A percentile compares a stretch with the other conserved stretches of the same genome.
Conservation (phyloP, 2,888 invertebrate genomes). For the Lacanobia oleracea region DNA sequence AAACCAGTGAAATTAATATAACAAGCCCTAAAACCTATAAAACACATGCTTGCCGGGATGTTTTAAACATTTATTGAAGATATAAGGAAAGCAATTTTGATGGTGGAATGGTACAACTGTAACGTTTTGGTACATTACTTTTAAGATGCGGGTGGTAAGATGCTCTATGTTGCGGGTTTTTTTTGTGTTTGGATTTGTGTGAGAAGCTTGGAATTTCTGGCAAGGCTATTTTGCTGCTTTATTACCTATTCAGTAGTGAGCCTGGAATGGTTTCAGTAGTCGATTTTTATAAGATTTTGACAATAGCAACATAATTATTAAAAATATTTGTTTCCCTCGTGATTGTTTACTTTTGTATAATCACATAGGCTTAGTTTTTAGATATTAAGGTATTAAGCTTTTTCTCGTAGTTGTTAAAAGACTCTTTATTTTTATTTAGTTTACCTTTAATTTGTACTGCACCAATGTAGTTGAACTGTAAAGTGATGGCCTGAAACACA, state of each 20-base stretch:
- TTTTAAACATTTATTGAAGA: slow-evolving; percentile 89
- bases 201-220: background rate
- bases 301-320: no score
- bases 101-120: slow-evolving; percentile 84
- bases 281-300: background rate
- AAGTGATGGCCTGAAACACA: no score
- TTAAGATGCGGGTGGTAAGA: slow-evolving; percentile 59
- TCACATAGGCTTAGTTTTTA: no score
- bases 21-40: slow-evolving; percentile 88
- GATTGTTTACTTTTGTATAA: no score
- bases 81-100: slow-evolving; percentile 88
- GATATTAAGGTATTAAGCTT: no score
- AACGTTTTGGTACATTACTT: slow-evolving; percentile 80
- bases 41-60: slow-evolving; percentile 88
- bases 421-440: no score
- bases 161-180: slow-evolving; percentile 70
- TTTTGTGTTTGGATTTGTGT: background rate
- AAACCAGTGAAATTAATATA: slow-evolving; percentile 85
- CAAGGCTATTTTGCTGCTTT: no score
- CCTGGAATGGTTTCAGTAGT: background rate
- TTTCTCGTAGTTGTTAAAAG: no score
- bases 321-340: no score
- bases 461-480: no score
- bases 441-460: no score
- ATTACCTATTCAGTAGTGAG: no score